Base-by-base conservation (phyloP, 2,888 invertebrate species). In the Diogma glabrata region DNA sequence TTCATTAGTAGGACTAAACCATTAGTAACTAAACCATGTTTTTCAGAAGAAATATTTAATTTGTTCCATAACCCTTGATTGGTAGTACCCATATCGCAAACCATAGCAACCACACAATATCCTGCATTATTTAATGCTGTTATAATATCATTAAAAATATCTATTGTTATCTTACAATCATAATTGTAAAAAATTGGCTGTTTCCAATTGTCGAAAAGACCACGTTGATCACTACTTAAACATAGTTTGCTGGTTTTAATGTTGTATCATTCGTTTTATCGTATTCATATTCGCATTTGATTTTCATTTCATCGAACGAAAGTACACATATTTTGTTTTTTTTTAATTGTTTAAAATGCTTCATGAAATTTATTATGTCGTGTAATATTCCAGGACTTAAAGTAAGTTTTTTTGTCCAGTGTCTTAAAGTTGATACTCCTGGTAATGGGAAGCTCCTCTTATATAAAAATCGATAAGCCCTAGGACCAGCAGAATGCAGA, bases 121-220 rank as follows among this genome's bases (percentile, higher is more conserved):
- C 58, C 58, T 49, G 54, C 54, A 51, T 52, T 49, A 38, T 59
- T 56, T 36, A 57, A 45, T 52, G 52, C 12, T 33, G 48, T 52
- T 51, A 60, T 56, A 4, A 47, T 28, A 20, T 56, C 38, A 17
- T 52, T 43, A 28, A 60, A 51, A 16, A 54, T 53, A 4, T 54
- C 45, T 33, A 51, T 52, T 8, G 58, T 57, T 53, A 60, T 56
- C 26, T 53, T 52, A 47, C 52, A 56, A 49, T 60, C 60, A 55
- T 52, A 61, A 51, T 57, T 50, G 50, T 53, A 62, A 57, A 57
- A 62, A 36, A 60, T 52, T 23, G 59, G 59, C 52, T 60, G 59
- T 40, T 61, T 60, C 60, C 60, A 61, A 19, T 50, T 52, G 19
- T 38, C 30, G 47, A 57, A 49, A n/a, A 61, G n/a, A 9, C 60